A percentile compares a stretch with the other conserved stretches of the same genome.
These are phyloP conservation scores for Nomada ruficornis DNA, from an alignment of 2,888 invertebrate genomes.

Conservation along the genomic window DNA sequence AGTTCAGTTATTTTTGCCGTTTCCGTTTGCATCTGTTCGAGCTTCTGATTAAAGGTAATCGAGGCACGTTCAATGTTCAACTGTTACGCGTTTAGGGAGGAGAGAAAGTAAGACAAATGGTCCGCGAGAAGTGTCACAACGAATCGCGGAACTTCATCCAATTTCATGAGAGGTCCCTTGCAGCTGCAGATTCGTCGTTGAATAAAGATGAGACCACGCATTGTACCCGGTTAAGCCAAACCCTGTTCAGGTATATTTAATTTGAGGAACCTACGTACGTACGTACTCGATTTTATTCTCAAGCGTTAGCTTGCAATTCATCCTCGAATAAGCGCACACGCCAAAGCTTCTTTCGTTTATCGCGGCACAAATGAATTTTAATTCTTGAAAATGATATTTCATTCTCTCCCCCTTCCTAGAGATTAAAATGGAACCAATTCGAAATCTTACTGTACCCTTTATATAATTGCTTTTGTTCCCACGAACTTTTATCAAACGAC, in stretches of 20 bases:
- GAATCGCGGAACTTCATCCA: conserved; percentile 51
- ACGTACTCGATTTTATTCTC: not conserved
- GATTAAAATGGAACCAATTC: not conserved
- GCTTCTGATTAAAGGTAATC: conserved; percentile 30
- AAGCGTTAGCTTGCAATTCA: not conserved
- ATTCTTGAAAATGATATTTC: not conserved
- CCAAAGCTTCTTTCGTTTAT: not conserved
- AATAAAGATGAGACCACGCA: conserved; percentile 65
- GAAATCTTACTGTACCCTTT: not conserved
- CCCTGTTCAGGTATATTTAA: conserved; percentile 35
- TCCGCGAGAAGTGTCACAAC: conserved; percentile 34
- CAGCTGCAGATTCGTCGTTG: conserved; percentile 47
- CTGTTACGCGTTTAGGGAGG: not conserved
- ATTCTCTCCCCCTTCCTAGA: not conserved
- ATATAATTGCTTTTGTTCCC: conserved; percentile 1
- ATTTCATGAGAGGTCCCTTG: conserved; percentile 53
- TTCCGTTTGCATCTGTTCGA: too few species aligned
- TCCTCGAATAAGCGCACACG: not conserved
- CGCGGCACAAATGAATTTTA: not conserved
- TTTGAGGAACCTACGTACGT: conserved; percentile 20
- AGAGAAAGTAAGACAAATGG: conserved; percentile 45
- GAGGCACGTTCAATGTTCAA: conserved; percentile 23
- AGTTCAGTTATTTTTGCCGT: not conserved
- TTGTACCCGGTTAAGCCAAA: conserved; percentile 21
- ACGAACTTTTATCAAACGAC: not conserved